Conservation (phyloP, 2,113 vertebrate genomes). For the Notarius quadriscutis region DNA sequence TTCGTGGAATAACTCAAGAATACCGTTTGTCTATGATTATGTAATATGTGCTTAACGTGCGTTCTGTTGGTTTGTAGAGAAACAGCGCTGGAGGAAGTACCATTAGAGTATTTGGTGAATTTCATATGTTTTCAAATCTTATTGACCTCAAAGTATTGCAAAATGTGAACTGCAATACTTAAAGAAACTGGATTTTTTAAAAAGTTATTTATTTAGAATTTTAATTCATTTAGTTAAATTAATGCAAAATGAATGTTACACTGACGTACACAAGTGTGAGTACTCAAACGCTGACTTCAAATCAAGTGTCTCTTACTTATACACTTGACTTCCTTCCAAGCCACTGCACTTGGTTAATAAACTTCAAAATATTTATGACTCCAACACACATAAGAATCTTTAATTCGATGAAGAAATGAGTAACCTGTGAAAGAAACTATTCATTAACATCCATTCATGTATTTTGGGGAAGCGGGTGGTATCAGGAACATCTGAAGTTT, state of each 20-base stretch:
- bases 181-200: not conserved
- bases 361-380: not conserved
- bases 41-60: not conserved
- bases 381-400: not conserved
- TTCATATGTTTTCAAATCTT: not conserved
- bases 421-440: not conserved
- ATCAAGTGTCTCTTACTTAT: not conserved
- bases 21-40: not conserved
- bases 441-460: not conserved
- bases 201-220: not conserved
- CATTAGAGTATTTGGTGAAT: slow-evolving; percentile 57
- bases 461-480: not conserved
- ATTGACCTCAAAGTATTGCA: not conserved
- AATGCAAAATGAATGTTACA: not conserved
- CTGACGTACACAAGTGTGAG: not conserved
- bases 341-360: not conserved
- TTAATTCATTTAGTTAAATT: not conserved
- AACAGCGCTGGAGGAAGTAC: slow-evolving; percentile 79
- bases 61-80: slow-evolving; percentile 63
- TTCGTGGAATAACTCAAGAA: not conserved
- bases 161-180: not conserved
- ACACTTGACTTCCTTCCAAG: not conserved
- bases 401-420: not conserved
- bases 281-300: not conserved
- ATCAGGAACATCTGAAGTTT: not conserved